Evolutionary conservation across 2,113 vertebrate genomes (phyloP).

Genomic region (Sigmodon hispidus): DNA sequence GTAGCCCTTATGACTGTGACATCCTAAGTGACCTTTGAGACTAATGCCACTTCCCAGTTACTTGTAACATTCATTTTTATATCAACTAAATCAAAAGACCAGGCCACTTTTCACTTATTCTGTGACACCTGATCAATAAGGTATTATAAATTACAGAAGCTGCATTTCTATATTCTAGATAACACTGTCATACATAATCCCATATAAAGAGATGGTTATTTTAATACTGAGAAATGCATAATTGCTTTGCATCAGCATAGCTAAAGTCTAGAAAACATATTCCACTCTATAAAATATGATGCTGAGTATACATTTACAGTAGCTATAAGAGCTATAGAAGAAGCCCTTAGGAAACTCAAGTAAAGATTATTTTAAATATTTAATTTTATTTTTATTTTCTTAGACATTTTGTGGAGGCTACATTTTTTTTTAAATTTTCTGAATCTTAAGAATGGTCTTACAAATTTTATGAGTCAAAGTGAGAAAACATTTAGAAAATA

Average conservation of each 20-base stretch:
- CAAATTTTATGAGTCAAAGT: background rate
- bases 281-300: background rate
- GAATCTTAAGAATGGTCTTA: background rate
- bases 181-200: background rate
- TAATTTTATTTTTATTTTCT: slow-evolving; percentile 12
- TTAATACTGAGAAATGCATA: background rate
- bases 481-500: slow-evolving; percentile 14
- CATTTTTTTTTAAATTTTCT: slow-evolving; percentile 2
- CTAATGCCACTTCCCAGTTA: background rate
- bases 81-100: background rate
- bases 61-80: background rate
- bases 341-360: background rate
- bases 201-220: background rate
- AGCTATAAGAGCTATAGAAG: background rate
- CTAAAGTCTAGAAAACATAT: slow-evolving; percentile 36
- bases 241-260: background rate
- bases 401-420: background rate
- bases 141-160: background rate
- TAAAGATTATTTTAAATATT: slow-evolving; percentile 24
- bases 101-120: background rate
- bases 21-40: background rate
- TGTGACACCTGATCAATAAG: slow-evolving; percentile 5
- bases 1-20: background rate
- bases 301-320: background rate
- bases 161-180: background rate